Conservation (phyloP, 2,113 vertebrate species). For the Cryptoleucopteryx plumbea region DNA sequence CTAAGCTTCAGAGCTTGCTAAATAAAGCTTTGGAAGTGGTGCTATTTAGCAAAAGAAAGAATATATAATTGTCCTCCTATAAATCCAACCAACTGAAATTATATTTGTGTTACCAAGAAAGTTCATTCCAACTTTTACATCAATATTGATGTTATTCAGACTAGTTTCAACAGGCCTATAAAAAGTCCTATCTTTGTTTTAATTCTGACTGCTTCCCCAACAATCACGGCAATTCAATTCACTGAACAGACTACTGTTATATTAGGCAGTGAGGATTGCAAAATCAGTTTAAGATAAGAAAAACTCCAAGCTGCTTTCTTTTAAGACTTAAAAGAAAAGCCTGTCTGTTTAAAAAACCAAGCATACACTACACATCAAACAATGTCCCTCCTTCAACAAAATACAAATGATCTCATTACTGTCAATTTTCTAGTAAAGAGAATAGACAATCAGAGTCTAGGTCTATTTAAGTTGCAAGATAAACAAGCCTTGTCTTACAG, state of each 20-base stretch:
- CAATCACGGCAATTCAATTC: neutral
- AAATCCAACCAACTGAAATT: neutral
- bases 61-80: neutral
- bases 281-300: neutral
- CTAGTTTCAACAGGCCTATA: neutral
- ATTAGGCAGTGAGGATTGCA: neutral
- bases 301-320: neutral
- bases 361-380: neutral
- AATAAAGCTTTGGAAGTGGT: neutral
- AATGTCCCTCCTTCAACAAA: neutral
- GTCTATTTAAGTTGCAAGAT: neutral
- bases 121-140: neutral
- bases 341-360: neutral
- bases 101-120: neutral
- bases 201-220: neutral
- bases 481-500: neutral
- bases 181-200: neutral
- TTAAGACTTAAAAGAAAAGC: neutral
- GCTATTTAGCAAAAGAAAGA: neutral
- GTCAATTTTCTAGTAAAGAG: neutral
- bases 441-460: neutral
- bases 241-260: neutral
- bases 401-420: neutral
- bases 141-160: neutral
- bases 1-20: neutral